Percentiles rank a stretch among this genome's conserved stretches.
phyloP scores from a whole-genome alignment of 2,113 vertebrate genomes.

The Acrocephalus kingi region DNA sequence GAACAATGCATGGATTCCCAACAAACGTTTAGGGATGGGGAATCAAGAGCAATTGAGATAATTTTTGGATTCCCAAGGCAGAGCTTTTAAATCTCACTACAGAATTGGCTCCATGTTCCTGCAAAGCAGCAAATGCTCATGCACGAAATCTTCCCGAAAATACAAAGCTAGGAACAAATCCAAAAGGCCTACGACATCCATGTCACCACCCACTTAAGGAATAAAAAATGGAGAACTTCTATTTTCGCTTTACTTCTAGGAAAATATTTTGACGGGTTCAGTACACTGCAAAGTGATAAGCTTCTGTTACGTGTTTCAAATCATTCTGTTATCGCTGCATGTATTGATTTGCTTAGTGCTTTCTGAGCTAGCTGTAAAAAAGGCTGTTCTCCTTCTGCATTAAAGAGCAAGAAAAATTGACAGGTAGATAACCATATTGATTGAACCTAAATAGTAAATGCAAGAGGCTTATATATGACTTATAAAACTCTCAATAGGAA shows the following conservation, averaged over 20 bases:
- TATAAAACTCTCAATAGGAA: slow-evolving; percentile 41
- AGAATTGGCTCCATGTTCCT: not conserved
- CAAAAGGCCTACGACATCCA: slow-evolving; percentile 53
- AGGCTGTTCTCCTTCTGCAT: slow-evolving; percentile 62
- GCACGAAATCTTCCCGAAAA: slow-evolving; percentile 1
- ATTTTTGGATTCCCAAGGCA: slow-evolving; percentile 13
- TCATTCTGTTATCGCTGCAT: slow-evolving; percentile 73
- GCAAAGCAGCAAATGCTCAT: not conserved
- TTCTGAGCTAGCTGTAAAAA: slow-evolving; percentile 69
- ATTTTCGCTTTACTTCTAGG: slow-evolving; percentile 65
- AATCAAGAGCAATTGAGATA: not conserved
- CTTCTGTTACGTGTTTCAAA: slow-evolving; percentile 75
- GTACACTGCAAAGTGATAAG: slow-evolving; percentile 69
- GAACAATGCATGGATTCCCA: not conserved
- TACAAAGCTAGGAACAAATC: slow-evolving; percentile 41
- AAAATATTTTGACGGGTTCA: slow-evolving; percentile 79
- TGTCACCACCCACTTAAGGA: slow-evolving; percentile 54
- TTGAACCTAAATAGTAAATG: slow-evolving; percentile 71
- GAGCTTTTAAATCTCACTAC: not conserved
- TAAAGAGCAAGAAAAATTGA: slow-evolving; percentile 77
- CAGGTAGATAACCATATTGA: slow-evolving; percentile 81
- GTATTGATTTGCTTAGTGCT: slow-evolving; percentile 77
- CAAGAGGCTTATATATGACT: slow-evolving; percentile 54
- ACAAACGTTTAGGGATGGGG: not conserved
- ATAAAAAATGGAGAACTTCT: slow-evolving; percentile 64